Percentiles rank a stretch among this genome's conserved stretches.
These are phyloP conservation scores for Scomber colias DNA, from an alignment of 2,113 vertebrate species.

Conservation along the genomic window DNA sequence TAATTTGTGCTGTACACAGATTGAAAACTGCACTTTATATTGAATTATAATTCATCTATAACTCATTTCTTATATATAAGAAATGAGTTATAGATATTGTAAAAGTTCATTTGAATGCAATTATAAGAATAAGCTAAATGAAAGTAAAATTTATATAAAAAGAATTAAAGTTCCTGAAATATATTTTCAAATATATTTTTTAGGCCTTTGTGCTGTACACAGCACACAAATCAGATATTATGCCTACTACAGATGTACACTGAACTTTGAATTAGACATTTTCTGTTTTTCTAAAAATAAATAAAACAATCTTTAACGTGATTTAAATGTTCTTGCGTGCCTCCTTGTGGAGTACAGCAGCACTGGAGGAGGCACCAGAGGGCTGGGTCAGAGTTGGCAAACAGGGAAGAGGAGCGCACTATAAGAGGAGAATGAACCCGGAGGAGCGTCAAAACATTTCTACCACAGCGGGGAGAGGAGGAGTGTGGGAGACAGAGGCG, in stretches of 20 bases:
- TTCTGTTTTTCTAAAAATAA: neutral
- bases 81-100: neutral
- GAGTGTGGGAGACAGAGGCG: slow-evolving; percentile 7
- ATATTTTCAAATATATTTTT: neutral
- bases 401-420: slow-evolving; percentile 63
- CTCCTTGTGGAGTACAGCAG: slow-evolving; percentile 69
- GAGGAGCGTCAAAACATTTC: slow-evolving; percentile 62
- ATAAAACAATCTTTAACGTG: neutral
- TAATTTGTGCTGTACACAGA: neutral
- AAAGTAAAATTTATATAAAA: neutral
- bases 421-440: slow-evolving; percentile 65
- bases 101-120: no score
- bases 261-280: neutral
- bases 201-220: neutral
- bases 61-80: neutral
- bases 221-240: no score
- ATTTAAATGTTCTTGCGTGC: slow-evolving; percentile 35
- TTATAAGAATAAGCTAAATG: no score
- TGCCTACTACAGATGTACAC: no score
- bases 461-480: slow-evolving; percentile 24
- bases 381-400: slow-evolving; percentile 61
- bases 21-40: neutral
- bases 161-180: neutral
- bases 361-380: slow-evolving; percentile 75
- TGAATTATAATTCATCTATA: no score